Base-by-base conservation (phyloP, 2,888 invertebrate genomes). In the Agonopterix alstromeriana region DNA sequence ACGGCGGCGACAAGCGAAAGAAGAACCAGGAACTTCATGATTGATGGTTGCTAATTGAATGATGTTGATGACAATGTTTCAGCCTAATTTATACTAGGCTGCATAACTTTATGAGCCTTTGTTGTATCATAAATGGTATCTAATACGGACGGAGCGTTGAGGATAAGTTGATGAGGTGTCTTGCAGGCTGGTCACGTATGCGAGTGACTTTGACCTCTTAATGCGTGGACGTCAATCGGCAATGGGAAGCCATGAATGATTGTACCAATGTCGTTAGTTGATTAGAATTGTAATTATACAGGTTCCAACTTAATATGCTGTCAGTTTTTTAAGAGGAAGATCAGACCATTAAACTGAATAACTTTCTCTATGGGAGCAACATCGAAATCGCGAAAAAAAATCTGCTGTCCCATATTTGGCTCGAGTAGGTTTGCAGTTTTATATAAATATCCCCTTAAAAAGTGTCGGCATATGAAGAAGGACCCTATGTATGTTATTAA, bases 1-100 rank as follows among this genome's bases (percentile, higher is more conserved):
- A 63, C 82, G 35, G 70, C 73, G 8, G 61, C 65, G 38, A 77
- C 48, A 27, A 80, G 53, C 60, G 75, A 78, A 48, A 67, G 65
- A 10, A 84, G 50, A 3, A 87, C 57, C 10, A 80, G 53, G 52
- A 68, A 65, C 74, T 83, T 84, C 87, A 88, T 88, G 60, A 46
- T 73, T 63, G 61, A 55, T 61, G 12, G 49, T 12, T 55, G 49
- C 48, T 51, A 36, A 53, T 42, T 51, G 52, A 63, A 51, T 63
- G 63, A 58, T 63, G 53, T 41, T 52, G 45, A 11, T 52, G 52
- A 50, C 36, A 38, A 42, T 11, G 51, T 54, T 47, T 52, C 52
- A 38, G 51, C 44, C 53, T 51, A 65, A 65, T 81, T 73, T 82
- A 81, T 81, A 82, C 63, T 56, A 57, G 60, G 53, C 53, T 61